Evolutionary conservation across 1,140 invertebrate species (phyloP).

Genomic region (Drosophila subpulchrella): DNA sequence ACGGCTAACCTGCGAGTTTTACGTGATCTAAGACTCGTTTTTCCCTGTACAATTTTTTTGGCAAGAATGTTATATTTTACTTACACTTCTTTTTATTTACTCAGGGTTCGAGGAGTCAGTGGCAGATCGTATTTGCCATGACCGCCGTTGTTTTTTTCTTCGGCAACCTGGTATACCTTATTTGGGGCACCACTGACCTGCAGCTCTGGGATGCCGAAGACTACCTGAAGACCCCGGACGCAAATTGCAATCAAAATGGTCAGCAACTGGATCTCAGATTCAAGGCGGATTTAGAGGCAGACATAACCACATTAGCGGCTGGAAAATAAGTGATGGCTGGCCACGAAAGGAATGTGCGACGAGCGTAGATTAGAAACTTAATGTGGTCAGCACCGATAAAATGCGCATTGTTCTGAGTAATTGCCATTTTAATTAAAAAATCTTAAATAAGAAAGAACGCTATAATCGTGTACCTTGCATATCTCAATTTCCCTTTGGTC

Average conservation of each 20-base stretch:
- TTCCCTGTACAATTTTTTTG: no score
- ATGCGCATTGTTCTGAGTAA: slow-evolving; percentile 49
- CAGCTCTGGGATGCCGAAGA: slow-evolving; percentile 88
- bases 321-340: not conserved
- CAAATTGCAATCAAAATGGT: slow-evolving; percentile 15
- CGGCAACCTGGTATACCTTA: slow-evolving; percentile 89
- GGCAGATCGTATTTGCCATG: slow-evolving; percentile 91
- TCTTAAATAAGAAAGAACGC: slow-evolving; percentile 29
- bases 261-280: slow-evolving; percentile 12
- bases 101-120: slow-evolving; percentile 86
- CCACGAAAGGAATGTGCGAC: slow-evolving; percentile 36
- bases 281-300: not conserved
- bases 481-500: no score
- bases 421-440: slow-evolving; percentile 77
- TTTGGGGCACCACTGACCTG: slow-evolving; percentile 87
- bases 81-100: slow-evolving; percentile 17
- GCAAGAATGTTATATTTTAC: not conserved
- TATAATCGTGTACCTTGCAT: no score
- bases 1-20: no score
- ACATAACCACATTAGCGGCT: slow-evolving; percentile 8
- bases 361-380: slow-evolving; percentile 14
- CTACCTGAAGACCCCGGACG: slow-evolving; percentile 42
- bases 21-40: no score
- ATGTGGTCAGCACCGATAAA: slow-evolving; percentile 58
- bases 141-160: slow-evolving; percentile 89